Percentiles rank a stretch among this genome's conserved stretches.
Evolutionary conservation across 2,113 vertebrate species (phyloP).

Genomic region (Condylura cristata): DNA sequence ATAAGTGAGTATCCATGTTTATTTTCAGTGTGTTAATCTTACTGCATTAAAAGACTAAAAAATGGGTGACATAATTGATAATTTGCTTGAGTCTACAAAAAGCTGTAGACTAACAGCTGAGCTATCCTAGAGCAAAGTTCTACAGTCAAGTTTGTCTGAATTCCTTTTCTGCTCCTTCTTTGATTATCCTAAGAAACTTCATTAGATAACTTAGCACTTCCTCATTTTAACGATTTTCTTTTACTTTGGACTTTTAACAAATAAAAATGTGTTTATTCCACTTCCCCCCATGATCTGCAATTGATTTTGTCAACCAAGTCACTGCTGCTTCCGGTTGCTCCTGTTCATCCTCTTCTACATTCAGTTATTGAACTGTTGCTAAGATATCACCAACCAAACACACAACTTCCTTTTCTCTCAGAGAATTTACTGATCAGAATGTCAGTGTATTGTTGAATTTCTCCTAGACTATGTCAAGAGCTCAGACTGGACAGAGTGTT

Average conservation of each 20-base stretch:
- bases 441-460: neutral
- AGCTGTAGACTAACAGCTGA: neutral
- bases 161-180: neutral
- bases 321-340: neutral
- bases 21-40: conserved; percentile 16
- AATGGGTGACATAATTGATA: neutral
- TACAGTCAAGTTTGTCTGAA: neutral
- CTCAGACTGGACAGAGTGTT: neutral
- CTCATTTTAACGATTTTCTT: neutral
- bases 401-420: neutral
- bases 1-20: conserved; percentile 90
- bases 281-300: neutral
- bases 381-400: neutral
- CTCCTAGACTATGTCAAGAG: neutral
- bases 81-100: neutral
- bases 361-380: neutral
- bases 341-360: neutral
- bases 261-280: neutral
- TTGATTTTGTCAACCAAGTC: neutral
- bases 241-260: neutral
- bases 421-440: neutral
- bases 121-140: neutral
- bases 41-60: neutral
- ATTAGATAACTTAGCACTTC: neutral
- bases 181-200: neutral